Conservation (phyloP, 2,888 invertebrate species). For the Hanleya hanleyi region DNA sequence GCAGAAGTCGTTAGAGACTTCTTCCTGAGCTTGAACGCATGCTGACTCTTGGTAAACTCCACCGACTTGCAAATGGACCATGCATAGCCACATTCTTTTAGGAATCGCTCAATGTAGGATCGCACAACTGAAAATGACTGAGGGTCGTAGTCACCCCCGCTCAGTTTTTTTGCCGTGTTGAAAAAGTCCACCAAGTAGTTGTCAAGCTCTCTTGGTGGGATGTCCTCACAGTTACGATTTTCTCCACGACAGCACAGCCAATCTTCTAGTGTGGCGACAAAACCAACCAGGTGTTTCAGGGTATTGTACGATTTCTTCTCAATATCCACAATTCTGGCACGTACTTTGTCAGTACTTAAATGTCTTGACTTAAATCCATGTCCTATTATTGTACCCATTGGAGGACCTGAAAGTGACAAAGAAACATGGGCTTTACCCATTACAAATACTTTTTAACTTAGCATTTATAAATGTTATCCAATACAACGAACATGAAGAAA, state of each 20-base stretch:
- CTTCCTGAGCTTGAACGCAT: background rate
- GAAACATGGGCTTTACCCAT: no score
- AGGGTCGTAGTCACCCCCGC: background rate
- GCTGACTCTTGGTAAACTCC: background rate
- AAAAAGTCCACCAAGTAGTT: background rate
- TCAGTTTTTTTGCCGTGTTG: background rate
- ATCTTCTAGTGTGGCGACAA: background rate
- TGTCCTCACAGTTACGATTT: background rate
- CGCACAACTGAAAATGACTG: background rate
- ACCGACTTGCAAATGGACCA: background rate
- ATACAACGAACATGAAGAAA: no score
- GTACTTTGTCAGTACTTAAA: no score
- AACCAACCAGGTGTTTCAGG: background rate
- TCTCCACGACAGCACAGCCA: background rate
- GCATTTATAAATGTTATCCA: no score
- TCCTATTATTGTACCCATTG: no score
- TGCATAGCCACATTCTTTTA: background rate
- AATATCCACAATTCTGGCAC: background rate
- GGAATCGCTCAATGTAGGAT: background rate
- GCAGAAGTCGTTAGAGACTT: no score
- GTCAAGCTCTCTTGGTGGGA: background rate
- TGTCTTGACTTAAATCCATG: no score
- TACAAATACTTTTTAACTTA: no score
- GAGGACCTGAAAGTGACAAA: no score
- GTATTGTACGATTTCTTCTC: background rate